These are phyloP conservation scores for Globodera ellingtonae DNA, from an alignment of 1,140 invertebrate species.

Conservation along the genomic window DNA sequence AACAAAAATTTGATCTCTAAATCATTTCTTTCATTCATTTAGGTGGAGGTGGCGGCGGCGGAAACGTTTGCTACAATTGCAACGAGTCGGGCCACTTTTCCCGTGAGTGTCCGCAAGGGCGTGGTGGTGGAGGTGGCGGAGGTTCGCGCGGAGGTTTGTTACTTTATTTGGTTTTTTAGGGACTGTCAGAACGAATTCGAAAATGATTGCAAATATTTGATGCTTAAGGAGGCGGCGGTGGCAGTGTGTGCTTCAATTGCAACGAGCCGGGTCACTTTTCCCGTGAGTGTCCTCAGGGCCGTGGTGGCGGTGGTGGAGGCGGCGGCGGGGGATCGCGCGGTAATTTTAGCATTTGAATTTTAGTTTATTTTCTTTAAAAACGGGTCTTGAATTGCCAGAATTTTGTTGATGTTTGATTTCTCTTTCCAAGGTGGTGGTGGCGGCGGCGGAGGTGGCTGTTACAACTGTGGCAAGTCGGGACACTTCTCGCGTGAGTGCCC, in stretches of 20 bases:
- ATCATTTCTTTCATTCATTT: not conserved
- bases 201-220: not conserved
- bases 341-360: not conserved
- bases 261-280: conserved; percentile 7
- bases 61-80: conserved; percentile 20
- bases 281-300: not conserved
- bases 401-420: too few relatives aligned
- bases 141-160: not conserved
- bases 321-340: too few relatives aligned
- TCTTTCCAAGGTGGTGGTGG: too few relatives aligned
- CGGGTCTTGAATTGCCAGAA: too few relatives aligned
- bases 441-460: too few relatives aligned
- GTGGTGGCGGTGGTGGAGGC: not conserved
- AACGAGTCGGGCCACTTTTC: conserved; percentile 14
- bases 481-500: too few relatives aligned
- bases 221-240: not conserved
- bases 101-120: conserved; percentile 21
- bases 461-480: too few relatives aligned
- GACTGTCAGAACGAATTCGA: too few relatives aligned
- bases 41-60: conserved; percentile 13
- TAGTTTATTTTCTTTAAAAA: too few relatives aligned
- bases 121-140: conserved; percentile 22
- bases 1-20: not conserved
- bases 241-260: not conserved
- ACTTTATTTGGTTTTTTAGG: too few relatives aligned